phyloP scores from a whole-genome alignment of 2,888 invertebrate genomes.

The Campoletis raptor region DNA sequence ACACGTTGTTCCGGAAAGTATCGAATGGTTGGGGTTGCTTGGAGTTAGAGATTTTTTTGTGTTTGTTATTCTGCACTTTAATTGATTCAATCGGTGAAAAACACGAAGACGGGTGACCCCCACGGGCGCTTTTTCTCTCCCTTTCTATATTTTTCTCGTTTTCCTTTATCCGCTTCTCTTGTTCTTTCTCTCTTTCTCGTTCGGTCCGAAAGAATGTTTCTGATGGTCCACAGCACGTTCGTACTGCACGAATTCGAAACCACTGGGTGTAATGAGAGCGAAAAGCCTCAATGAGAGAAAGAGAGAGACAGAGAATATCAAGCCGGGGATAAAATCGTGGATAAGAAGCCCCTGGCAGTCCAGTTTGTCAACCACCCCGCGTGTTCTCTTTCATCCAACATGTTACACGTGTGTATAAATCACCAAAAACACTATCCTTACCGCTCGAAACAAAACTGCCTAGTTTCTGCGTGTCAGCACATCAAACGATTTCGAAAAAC shows the following conservation, averaged over 20 bases:
- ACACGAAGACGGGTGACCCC: conserved; percentile 80
- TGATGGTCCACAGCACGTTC: conserved; percentile 50
- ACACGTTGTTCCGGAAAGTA: conserved; percentile 40
- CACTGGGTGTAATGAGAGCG: conserved; percentile 40
- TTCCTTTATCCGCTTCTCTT: conserved; percentile 40
- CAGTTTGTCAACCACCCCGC: conserved; percentile 5
- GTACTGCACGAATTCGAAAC: conserved; percentile 30
- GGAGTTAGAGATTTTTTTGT: conserved; percentile 54
- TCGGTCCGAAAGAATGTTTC: conserved; percentile 56
- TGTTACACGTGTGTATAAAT: conserved; percentile 4
- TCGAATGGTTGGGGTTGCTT: conserved; percentile 63
- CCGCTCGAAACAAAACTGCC: background rate
- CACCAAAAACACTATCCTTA: conserved; percentile 18
- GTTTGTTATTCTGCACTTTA: conserved; percentile 78
- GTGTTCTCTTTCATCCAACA: conserved; percentile 2
- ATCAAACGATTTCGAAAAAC: background rate
- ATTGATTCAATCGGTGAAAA: conserved; percentile 85
- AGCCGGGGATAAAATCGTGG: conserved; percentile 44
- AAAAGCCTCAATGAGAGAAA: conserved; percentile 4
- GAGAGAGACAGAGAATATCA: conserved; percentile 4
- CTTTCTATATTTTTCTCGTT: conserved; percentile 58
- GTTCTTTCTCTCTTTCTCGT: conserved; percentile 55
- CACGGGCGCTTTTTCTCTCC: conserved; percentile 71
- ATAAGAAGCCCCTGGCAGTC: conserved; percentile 32
- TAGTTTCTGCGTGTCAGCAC: background rate